Conservation (phyloP, 1,140 invertebrate species). For the Colletes latitarsis region DNA sequence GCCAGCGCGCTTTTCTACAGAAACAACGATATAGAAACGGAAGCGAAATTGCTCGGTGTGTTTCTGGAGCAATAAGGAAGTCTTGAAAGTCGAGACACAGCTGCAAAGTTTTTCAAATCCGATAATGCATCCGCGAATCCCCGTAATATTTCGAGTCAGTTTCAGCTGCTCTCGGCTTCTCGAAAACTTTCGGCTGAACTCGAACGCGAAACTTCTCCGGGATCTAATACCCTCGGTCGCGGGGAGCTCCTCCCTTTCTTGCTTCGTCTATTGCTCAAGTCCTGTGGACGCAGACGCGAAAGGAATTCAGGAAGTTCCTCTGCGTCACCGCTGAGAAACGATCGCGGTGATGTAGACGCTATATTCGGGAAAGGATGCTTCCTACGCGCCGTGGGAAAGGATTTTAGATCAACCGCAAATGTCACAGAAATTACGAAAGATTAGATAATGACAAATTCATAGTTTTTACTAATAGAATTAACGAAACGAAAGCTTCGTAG, state of each 20-base stretch:
- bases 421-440: no score
- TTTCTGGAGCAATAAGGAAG: slow-evolving; percentile 20
- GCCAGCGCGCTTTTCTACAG: neutral
- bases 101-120: slow-evolving; percentile 32
- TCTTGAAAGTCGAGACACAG: slow-evolving; percentile 1
- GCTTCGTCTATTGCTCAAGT: slow-evolving; percentile 5
- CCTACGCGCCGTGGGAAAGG: slow-evolving; percentile 13
- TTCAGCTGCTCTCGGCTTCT: neutral
- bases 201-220: slow-evolving; percentile 6
- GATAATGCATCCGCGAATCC: slow-evolving; percentile 29
- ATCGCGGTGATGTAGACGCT: slow-evolving; percentile 50
- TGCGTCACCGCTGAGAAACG: slow-evolving; percentile 40
- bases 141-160: slow-evolving; percentile 26
- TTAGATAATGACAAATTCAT: no score
- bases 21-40: no score
- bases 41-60: neutral
- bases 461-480: no score
- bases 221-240: slow-evolving; percentile 35
- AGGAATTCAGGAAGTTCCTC: slow-evolving; percentile 50
- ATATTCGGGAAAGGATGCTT: slow-evolving; percentile 44
- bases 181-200: slow-evolving; percentile 30
- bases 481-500: no score
- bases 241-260: slow-evolving; percentile 3
- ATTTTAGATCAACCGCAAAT: neutral
- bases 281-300: slow-evolving; percentile 18